phyloP scores from a whole-genome alignment of 1,140 invertebrate species.

The Psix sp. region DNA sequence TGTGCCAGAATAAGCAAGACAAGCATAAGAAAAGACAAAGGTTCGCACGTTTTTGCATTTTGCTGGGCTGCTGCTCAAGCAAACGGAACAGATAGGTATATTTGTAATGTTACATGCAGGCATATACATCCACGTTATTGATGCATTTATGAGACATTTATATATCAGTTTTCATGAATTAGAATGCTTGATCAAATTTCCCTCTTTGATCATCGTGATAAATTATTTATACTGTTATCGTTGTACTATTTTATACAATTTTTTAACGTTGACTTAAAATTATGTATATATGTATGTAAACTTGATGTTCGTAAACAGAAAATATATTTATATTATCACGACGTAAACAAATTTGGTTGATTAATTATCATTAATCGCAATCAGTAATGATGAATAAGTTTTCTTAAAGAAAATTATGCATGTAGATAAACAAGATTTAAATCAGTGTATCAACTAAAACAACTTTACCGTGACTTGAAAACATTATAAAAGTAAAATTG shows the following conservation, averaged over 20 bases:
- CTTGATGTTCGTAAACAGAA: too few relatives aligned
- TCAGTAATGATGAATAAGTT: too few relatives aligned
- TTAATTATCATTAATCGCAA: too few relatives aligned
- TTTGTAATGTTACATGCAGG: slow-evolving; percentile 19
- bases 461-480: too few relatives aligned
- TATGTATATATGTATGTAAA: too few relatives aligned
- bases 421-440: too few relatives aligned
- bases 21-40: slow-evolving; percentile 62
- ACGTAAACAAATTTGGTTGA: too few relatives aligned
- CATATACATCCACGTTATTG: slow-evolving; percentile 20
- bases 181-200: slow-evolving; percentile 21
- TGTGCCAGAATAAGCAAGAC: slow-evolving; percentile 61
- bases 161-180: not conserved
- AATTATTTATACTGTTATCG: not conserved
- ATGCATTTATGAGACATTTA: slow-evolving; percentile 12
- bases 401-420: too few relatives aligned
- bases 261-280: not conserved
- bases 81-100: slow-evolving; percentile 61
- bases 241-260: too few relatives aligned
- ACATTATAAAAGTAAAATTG: too few relatives aligned
- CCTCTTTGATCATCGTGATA: not conserved
- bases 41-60: slow-evolving; percentile 65
- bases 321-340: too few relatives aligned
- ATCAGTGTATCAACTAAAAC: too few relatives aligned
- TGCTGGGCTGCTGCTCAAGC: slow-evolving; percentile 66